Evolutionary conservation across 2,113 vertebrate genomes (phyloP), one percentile per base, ranked within the genome.

Genomic region (Spermophilus dauricus): DNA sequence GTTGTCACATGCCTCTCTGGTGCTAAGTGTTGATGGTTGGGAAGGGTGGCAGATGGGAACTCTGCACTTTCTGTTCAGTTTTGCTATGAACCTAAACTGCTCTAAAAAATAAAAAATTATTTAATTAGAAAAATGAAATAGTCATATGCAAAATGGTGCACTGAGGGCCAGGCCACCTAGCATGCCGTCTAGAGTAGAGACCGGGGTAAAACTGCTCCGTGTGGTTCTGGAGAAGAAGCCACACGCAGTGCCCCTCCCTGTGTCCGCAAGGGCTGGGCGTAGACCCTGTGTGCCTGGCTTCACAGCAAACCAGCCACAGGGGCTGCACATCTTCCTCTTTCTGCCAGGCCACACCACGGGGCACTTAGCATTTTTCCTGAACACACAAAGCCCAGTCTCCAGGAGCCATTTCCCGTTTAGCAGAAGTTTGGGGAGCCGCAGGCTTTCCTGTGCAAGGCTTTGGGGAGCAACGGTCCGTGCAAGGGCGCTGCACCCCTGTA

Each of bases 401-500:
- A 39, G 14, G 83, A 65, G 83, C 83, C 56, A 4, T 32, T 48
- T 63, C 92, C 88, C 45, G 30, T 56, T 53, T 22, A 18, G 45
- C 39, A 45, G 56, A 22, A 53, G 48, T 8, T 3, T n/a, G 86
- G 34, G 91, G 91, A 12, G 51, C 6, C 8, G 12, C 3, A 4
- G 61, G n/a, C 73, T 73, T 39, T 20, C 56, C 17, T 34, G 30
- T n/a, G 42, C 37, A 11, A 14, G n/a, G 17, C 8, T 24, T 34
- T 42, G 61, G 4, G 12, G 20, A 39, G 61, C 28, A 4, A 10
- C 1, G 22, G 8, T 8, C 1, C 4, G 14, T 2, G 14, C 39
- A 14, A 32, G 24, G 14, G 61, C 48, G 2, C 32, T 26, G 63
- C 0, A 9, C 26, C 32, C 32, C 53, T 7, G 8, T 26, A 12